Conservation (phyloP, 2,888 invertebrate species). For the Caenorhabditis sinica region DNA sequence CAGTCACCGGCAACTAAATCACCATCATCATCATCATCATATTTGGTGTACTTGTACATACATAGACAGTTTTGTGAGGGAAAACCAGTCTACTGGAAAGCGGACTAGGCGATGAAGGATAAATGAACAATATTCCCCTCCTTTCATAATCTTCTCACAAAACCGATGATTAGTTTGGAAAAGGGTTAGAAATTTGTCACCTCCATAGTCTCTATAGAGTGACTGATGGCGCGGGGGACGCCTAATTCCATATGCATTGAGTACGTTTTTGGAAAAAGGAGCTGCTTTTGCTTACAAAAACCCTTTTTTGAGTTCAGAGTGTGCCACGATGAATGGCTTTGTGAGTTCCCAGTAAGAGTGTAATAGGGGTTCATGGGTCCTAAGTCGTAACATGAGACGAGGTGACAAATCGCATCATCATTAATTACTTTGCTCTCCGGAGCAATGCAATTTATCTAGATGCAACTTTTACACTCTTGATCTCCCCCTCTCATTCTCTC, state of each 20-base stretch:
- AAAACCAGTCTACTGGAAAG: slow-evolving; percentile 43
- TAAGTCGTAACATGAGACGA: neutral
- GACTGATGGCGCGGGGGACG: slow-evolving; percentile 35
- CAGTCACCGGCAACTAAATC: slow-evolving; percentile 58
- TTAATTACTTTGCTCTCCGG: slow-evolving; percentile 24
- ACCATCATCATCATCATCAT: slow-evolving; percentile 41
- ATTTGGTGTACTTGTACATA: slow-evolving; percentile 22
- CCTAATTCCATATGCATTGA: slow-evolving; percentile 61
- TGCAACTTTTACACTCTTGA: slow-evolving; percentile 44
- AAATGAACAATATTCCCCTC: slow-evolving; percentile 30
- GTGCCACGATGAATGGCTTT: slow-evolving; percentile 34
- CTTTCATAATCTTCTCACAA: slow-evolving; percentile 23
- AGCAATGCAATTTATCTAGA: slow-evolving; percentile 2
- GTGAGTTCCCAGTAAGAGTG: slow-evolving; percentile 5
- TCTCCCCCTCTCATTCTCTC: slow-evolving; percentile 1
- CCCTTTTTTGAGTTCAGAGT: neutral
- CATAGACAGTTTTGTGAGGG: slow-evolving; percentile 32
- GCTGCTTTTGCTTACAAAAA: slow-evolving; percentile 13
- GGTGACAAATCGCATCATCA: slow-evolving; percentile 43
- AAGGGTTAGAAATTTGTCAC: slow-evolving; percentile 25
- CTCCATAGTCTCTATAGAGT: neutral
- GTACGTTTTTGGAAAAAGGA: slow-evolving; percentile 38
- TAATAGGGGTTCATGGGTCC: neutral
- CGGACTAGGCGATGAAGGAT: slow-evolving; percentile 12
- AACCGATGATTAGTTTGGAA: slow-evolving; percentile 31